Percentiles rank a stretch among this genome's conserved stretches.
These are phyloP conservation scores for Bombus consobrinus DNA, from an alignment of 1,140 invertebrate genomes.

Conservation along the genomic window DNA sequence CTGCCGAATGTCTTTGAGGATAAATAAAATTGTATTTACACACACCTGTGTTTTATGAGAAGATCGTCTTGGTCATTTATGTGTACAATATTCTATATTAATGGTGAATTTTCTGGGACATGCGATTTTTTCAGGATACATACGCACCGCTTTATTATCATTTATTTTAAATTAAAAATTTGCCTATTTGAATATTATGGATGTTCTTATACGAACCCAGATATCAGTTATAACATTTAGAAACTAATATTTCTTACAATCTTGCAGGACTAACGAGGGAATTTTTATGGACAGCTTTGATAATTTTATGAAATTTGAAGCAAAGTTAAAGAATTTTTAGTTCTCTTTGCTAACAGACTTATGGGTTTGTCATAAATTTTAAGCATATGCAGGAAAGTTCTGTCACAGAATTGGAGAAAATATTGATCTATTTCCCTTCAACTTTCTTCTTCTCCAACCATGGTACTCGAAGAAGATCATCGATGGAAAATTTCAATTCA, in stretches of 20 bases:
- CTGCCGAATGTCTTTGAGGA: neutral
- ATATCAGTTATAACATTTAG: neutral
- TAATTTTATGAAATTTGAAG: neutral
- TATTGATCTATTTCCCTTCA: neutral
- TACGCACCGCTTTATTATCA: neutral
- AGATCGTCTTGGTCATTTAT: neutral
- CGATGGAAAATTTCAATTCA: no score
- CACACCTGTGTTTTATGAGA: neutral
- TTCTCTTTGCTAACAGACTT: no score
- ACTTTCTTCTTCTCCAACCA: no score
- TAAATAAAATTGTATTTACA: slow-evolving; percentile 17
- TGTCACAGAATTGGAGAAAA: neutral
- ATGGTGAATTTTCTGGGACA: neutral
- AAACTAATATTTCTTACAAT: neutral
- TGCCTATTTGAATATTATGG: no score
- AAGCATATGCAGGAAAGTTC: neutral
- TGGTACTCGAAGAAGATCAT: no score
- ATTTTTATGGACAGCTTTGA: neutral
- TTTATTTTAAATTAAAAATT: neutral
- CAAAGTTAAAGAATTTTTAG: neutral
- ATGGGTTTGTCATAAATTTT: neutral
- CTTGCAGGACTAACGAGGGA: neutral
- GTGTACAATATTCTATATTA: neutral
- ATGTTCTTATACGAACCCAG: no score
- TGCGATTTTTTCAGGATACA: neutral